Evolutionary conservation across 2,888 invertebrate genomes (phyloP).

Genomic region (Brachyptera putata): DNA sequence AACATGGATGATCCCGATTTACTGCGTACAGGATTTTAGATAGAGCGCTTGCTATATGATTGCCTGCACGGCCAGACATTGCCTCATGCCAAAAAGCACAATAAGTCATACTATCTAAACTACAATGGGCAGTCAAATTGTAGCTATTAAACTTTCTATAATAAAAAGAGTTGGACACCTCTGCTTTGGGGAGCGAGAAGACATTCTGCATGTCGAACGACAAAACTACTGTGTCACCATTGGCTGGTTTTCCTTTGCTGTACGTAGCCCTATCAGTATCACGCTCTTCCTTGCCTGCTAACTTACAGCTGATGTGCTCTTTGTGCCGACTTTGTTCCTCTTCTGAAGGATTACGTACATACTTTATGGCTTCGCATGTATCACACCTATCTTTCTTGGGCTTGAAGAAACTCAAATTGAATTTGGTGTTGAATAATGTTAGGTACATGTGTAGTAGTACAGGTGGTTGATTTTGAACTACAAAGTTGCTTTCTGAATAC

Average conservation of each 20-base stretch:
- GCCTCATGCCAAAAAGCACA: conserved; percentile 8
- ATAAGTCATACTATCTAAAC: not conserved
- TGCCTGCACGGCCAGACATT: not conserved
- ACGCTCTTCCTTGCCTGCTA: not conserved
- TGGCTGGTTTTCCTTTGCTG: not conserved
- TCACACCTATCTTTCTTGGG: conserved; percentile 36
- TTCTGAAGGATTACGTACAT: not conserved
- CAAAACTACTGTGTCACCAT: not conserved
- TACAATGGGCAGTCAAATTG: not conserved
- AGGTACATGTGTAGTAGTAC: conserved; percentile 31
- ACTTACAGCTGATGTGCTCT: not conserved
- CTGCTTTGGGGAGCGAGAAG: not conserved
- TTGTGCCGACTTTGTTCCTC: not conserved
- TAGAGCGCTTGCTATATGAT: conserved; percentile 5
- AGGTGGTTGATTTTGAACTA: conserved; percentile 29
- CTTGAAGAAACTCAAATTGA: conserved; percentile 32
- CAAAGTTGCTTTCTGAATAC: conserved; percentile 28
- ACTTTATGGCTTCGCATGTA: conserved; percentile 30
- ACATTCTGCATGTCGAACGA: not conserved
- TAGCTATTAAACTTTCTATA: not conserved
- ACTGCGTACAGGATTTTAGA: not conserved
- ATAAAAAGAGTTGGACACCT: not conserved
- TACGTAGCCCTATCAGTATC: not conserved
- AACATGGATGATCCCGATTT: conserved; percentile 14
- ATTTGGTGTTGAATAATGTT: conserved; percentile 32